phyloP scores from a whole-genome alignment of 2,888 invertebrate genomes.

The Amblyjoppa proteus region DNA sequence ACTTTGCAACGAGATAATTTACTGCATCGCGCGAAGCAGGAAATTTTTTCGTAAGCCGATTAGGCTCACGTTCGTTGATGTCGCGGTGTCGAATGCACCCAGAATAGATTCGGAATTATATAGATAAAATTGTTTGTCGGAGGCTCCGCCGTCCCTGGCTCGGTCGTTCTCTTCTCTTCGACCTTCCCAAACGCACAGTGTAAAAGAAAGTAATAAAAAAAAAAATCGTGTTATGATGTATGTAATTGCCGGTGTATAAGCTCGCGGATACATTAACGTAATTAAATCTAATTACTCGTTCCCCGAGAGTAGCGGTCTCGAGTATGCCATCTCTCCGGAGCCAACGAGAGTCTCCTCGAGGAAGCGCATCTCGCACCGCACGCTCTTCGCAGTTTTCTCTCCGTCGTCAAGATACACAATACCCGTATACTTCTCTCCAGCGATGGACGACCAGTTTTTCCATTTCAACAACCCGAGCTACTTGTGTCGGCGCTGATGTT shows the following conservation, averaged over 20 bases:
- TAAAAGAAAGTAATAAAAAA: constrained; percentile 26
- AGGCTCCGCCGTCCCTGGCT: constrained; percentile 17
- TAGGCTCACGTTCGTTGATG: constrained; percentile 1
- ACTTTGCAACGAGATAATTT: constrained; percentile 27
- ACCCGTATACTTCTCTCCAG: constrained; percentile 64
- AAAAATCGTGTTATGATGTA: constrained; percentile 60
- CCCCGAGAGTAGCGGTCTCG: constrained; percentile 60
- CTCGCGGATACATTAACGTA: constrained; percentile 60
- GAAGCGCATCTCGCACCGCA: constrained; percentile 48
- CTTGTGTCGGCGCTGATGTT: constrained; percentile 51
- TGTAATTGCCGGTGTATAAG: constrained; percentile 58
- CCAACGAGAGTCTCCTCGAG: constrained; percentile 67
- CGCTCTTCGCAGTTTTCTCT: constrained; percentile 43
- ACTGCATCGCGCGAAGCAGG: constrained; percentile 8
- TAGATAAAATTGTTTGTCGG: neutral
- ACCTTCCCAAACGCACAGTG: constrained; percentile 33
- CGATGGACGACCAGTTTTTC: constrained; percentile 77
- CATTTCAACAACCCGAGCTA: constrained; percentile 51
- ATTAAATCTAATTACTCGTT: constrained; percentile 66
- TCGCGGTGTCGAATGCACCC: constrained; percentile 11
- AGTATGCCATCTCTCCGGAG: constrained; percentile 46
- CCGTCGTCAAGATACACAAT: constrained; percentile 73
- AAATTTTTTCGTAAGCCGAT: constrained; percentile 16
- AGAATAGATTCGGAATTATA: constrained; percentile 13
- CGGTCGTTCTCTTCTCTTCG: constrained; percentile 46